Base-by-base conservation (phyloP, 2,888 invertebrate species). In the Dynastes hyllus region DNA sequence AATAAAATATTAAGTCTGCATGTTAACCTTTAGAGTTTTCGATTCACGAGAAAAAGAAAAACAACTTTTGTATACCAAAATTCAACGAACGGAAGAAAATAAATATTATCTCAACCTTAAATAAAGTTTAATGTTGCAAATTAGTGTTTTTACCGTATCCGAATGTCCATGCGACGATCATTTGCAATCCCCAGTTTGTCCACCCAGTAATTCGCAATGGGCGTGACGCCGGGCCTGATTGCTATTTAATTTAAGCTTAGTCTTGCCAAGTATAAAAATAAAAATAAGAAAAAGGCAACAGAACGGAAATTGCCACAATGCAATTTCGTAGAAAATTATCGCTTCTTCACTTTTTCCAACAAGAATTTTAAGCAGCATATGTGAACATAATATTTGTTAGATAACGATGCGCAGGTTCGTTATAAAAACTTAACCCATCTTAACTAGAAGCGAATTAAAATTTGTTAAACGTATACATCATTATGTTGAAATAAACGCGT, bases 221-320 rank as follows among this genome's bases (percentile, higher is more conserved):
- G 73, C 73, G 73, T 73, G 40, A 73, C 73, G 55, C 40, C 73
- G 58, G 73, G 58, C 40, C 73, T 73, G 58, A 73, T 73, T 73
- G 58, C 73, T 58, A 73, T 73, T 73, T 73, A 73, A 73, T 73
- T 58, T 73, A 73, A 73, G 58, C 73, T 58, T 73, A 40, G 58
- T 40, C 58, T 71, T 29, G 55, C 55, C 55, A 58, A 73, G 55
- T 58, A 67, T 50, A 67, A 71, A 73, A 73, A 37, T 37, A 37
- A 37, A 37, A 37, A 37, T 40, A 73, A 73, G 37, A 73, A 73
- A 22, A 73, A 71, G 71, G 22, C 55, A 58, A 73, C 58, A 58
- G 58, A 73, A 58, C 73, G 73, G 73, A 73, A 73, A 73, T 73
- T 73, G 58, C 73, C 13, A 73, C 37, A 45, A 73, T 73, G 58